Conservation (phyloP, 2,113 vertebrate genomes). For the Chitala chitala region DNA sequence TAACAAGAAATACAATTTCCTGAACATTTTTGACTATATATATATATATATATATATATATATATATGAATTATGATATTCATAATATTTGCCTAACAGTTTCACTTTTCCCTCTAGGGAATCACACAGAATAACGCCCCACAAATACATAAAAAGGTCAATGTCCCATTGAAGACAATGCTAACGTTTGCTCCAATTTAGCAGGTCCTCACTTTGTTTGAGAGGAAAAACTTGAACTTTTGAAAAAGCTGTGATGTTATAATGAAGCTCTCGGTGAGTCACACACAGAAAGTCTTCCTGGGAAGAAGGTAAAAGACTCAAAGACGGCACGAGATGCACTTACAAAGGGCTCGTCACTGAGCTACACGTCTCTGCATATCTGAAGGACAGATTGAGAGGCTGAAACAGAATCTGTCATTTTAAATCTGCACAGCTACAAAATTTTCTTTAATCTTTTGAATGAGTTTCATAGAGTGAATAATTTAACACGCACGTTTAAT, state of each 20-base stretch:
- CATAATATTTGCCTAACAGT: too few species aligned
- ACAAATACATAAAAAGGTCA: too few species aligned
- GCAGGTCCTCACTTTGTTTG: background rate
- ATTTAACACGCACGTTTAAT: too few species aligned
- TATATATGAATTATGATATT: too few species aligned
- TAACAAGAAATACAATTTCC: too few species aligned
- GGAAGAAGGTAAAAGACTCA: background rate
- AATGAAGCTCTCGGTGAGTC: background rate
- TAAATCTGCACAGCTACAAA: background rate
- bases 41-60: too few species aligned
- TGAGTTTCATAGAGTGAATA: background rate
- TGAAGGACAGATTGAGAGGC: background rate
- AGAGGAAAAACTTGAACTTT: background rate
- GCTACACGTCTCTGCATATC: background rate
- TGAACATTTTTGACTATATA: too few species aligned
- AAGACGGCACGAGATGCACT: too few species aligned
- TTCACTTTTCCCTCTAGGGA: too few species aligned
- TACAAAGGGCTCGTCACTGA: background rate
- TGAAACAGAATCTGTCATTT: background rate
- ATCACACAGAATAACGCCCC: too few species aligned
- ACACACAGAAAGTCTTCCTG: background rate
- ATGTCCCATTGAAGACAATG: background rate
- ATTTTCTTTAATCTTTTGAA: slow-evolving; percentile 6
- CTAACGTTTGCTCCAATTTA: background rate
- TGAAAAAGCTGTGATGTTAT: background rate